Evolutionary conservation across 2,113 vertebrate genomes (phyloP).

Genomic region (Parotia lawesii): DNA sequence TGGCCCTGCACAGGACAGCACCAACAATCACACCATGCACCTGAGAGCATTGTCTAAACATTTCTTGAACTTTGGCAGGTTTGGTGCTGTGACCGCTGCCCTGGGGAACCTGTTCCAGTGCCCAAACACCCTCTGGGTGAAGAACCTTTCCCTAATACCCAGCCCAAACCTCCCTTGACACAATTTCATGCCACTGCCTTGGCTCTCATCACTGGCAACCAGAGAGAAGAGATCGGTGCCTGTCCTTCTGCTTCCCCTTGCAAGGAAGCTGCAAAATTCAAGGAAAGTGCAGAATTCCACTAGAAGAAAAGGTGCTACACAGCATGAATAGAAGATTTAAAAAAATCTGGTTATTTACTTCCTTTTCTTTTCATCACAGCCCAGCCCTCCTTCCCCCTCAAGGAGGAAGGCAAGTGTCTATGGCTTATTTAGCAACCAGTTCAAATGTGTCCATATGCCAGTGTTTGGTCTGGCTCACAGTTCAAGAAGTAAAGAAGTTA

Average conservation of each 20-base stretch:
- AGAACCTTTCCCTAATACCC: not conserved
- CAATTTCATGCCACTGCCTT: not conserved
- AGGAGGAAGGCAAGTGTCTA: not conserved
- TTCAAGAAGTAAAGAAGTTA: not conserved
- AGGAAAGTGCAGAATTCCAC: not conserved
- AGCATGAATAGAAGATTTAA: not conserved
- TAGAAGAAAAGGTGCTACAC: not conserved
- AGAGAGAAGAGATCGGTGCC: not conserved
- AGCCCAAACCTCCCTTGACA: not conserved
- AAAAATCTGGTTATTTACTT: not conserved
- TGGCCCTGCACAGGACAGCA: not conserved
- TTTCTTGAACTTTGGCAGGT: not conserved
- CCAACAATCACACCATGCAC: not conserved
- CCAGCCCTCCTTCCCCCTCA: not conserved
- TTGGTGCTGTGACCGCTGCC: not conserved
- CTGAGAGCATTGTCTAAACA: fast-evolving
- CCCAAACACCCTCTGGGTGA: not conserved
- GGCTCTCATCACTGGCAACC: not conserved
- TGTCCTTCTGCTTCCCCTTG: not conserved
- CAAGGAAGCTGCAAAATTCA: not conserved
- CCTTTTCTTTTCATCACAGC: not conserved
- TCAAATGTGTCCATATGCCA: not conserved
- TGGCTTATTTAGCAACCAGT: not conserved
- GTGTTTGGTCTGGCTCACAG: not conserved
- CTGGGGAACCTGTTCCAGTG: not conserved